Conservation (phyloP, 2,888 invertebrate species). For the Drosophila greeni region DNA sequence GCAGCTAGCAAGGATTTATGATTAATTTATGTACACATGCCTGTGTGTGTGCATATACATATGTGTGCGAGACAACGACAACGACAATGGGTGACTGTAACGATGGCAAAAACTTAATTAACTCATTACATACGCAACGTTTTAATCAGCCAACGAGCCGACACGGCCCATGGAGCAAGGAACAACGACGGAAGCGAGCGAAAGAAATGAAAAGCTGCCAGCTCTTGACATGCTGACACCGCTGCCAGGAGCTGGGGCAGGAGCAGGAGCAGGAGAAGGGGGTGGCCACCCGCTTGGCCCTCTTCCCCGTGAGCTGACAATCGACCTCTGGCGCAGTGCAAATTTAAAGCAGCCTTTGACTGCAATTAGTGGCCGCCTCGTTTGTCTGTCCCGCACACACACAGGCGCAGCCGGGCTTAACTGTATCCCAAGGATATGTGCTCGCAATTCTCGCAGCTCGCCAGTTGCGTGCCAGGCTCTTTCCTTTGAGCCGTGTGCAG, state of each 20-base stretch:
- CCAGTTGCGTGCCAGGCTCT: slow-evolving; percentile 60
- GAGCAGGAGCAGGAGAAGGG: not conserved
- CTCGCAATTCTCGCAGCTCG: slow-evolving; percentile 27
- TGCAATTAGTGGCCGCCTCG: slow-evolving; percentile 66
- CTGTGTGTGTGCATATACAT: slow-evolving; percentile 8
- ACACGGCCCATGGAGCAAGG: slow-evolving; percentile 31
- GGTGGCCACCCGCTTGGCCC: not conserved
- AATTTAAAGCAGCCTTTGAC: slow-evolving; percentile 71
- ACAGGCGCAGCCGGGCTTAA: slow-evolving; percentile 8
- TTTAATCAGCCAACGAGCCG: slow-evolving; percentile 66
- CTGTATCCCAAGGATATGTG: slow-evolving; percentile 41
- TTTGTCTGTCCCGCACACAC: slow-evolving; percentile 35
- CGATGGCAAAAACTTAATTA: slow-evolving; percentile 76
- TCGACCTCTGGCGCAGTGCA: slow-evolving; percentile 40
- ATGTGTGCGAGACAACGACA: slow-evolving; percentile 8
- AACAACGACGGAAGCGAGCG: slow-evolving; percentile 14
- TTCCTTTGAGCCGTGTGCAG: slow-evolving; percentile 49
- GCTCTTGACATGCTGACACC: slow-evolving; percentile 52
- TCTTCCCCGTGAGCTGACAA: slow-evolving; percentile 34
- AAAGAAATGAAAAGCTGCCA: slow-evolving; percentile 48
- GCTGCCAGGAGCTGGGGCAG: slow-evolving; percentile 9
- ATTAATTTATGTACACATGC: slow-evolving; percentile 71
- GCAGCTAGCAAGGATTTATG: slow-evolving; percentile 66
- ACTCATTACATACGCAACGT: slow-evolving; percentile 75
- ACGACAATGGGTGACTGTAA: slow-evolving; percentile 33